A percentile compares a stretch with the other conserved stretches of the same genome.
Evolutionary conservation across 2,797 vertebrate genomes (phyloP).

Genomic region (Echiichthys vipera): DNA sequence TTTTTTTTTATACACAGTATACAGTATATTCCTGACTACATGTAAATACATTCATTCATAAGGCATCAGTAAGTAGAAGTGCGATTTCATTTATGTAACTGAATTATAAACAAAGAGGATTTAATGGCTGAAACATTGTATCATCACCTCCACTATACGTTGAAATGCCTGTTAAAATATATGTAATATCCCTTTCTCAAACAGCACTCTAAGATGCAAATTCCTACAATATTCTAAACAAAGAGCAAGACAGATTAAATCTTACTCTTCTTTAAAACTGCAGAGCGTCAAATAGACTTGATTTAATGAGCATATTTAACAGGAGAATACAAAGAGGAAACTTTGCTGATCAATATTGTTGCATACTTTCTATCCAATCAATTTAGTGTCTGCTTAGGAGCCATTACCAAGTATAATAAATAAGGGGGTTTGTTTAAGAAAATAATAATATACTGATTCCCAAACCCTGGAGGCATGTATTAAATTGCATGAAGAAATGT

Average conservation of each 20-base stretch:
- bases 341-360: conserved; percentile 82
- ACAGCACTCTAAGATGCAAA: not conserved
- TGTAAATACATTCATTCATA: conserved; percentile 30
- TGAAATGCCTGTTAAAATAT: not conserved
- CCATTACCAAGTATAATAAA: conserved; percentile 85
- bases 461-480: conserved; percentile 78
- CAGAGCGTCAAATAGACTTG: conserved; percentile 75
- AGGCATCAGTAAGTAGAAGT: not conserved
- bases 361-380: conserved; percentile 81
- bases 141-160: conserved; percentile 1
- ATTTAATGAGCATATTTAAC: conserved; percentile 86
- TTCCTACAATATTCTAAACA: conserved; percentile 30
- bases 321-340: conserved; percentile 73
- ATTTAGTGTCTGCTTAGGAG: conserved; percentile 84
- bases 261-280: conserved; percentile 36
- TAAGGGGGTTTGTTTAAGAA: conserved; percentile 75
- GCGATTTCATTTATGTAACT: conserved; percentile 1
- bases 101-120: conserved; percentile 13
- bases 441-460: conserved; percentile 80
- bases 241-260: conserved; percentile 32
- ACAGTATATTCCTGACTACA: conserved; percentile 32
- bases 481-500: conserved; percentile 69
- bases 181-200: not conserved
- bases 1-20: conserved; percentile 58
- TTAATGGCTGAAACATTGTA: not conserved